Percentiles rank a stretch among this genome's conserved stretches.
Evolutionary conservation across 1,140 invertebrate genomes (phyloP).

Genomic region (Scaptodrosophila lebanonensis): DNA sequence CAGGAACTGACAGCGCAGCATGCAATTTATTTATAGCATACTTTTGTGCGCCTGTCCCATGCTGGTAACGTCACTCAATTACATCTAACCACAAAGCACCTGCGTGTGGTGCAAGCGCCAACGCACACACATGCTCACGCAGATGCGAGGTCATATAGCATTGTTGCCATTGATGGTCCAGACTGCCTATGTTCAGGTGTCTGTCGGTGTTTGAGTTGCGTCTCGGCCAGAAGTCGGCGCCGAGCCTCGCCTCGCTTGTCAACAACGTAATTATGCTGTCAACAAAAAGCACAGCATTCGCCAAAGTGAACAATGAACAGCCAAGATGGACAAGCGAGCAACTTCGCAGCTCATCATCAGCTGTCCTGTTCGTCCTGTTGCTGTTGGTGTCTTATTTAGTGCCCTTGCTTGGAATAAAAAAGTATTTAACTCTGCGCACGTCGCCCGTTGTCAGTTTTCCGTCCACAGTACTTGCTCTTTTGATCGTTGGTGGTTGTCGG

Average conservation of each 20-base stretch:
- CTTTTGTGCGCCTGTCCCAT: conserved; percentile 31
- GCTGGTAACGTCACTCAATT: conserved; percentile 22
- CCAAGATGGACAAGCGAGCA: conserved; percentile 1
- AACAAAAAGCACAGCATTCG: conserved; percentile 56
- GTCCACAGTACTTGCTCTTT: conserved; percentile 8
- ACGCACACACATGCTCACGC: background rate
- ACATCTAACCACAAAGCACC: conserved; percentile 34
- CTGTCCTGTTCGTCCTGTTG: conserved; percentile 33
- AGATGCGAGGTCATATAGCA: conserved; percentile 2
- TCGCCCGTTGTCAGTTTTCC: conserved; percentile 17
- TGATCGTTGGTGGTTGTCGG: background rate
- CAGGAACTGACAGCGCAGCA: background rate
- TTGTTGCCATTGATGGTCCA: conserved; percentile 21
- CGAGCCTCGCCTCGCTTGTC: conserved; percentile 22
- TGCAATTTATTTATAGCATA: conserved; percentile 51
- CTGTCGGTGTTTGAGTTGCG: background rate
- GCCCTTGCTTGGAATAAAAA: conserved; percentile 23
- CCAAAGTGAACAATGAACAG: conserved; percentile 22
- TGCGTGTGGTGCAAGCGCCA: conserved; percentile 21
- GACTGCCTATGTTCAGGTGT: conserved; percentile 39
- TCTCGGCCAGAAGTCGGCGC: background rate
- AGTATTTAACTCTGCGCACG: conserved; percentile 59
- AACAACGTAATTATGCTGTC: conserved; percentile 72
- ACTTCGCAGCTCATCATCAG: conserved; percentile 45
- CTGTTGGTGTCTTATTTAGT: background rate